Evolutionary conservation across 2,888 invertebrate species (phyloP), one percentile per base, ranked within the genome.

Genomic region (Enchytraeus crypticus): DNA sequence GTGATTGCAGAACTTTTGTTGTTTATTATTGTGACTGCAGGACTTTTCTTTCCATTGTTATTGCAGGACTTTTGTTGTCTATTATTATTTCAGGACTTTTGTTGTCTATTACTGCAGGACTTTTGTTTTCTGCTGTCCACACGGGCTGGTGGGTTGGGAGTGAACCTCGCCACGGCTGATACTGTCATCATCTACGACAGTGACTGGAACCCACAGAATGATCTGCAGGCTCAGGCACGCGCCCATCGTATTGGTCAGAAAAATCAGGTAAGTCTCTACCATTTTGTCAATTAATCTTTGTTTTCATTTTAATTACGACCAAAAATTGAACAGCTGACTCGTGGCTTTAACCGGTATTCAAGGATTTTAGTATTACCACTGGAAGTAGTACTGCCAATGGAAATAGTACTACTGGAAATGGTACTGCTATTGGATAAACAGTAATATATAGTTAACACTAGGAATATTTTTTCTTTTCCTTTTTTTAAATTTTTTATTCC

Each of bases 171-270:
- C 21, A 97, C 97, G 2, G 97, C 97, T 1, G 97, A 98, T 77
- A 97, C 97, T 64, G 97, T 98, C 27, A 93, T 98, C 69, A 98
- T 98, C 70, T 98, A 96, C 79, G 97, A 98, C 81, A 93, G 93
- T 2, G 97, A 98, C 82, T 98, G 97, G 97, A 98, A 98, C 84
- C 98, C 97, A 1, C 97, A 98, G 79, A 98, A 97, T 80, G 98
- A 98, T 82, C 82, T 98, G 61, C 97, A 98, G 72, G 98, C 98
- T 46, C 96, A 97, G 83, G 96, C 96, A 5, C 84, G 98, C 71
- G 97, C 97, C 14, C 98, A 98, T 83, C 85, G 98, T 70, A 98
- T 98, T 73, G 98, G 98, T 0, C 98, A 98, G 80, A 97, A 95
- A 76, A 97, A 97, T 83, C 96, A 97, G 85, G 91, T 87, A 75